phyloP scores from a whole-genome alignment of 2,888 invertebrate genomes.

The Omphaloscelis lunosa region DNA sequence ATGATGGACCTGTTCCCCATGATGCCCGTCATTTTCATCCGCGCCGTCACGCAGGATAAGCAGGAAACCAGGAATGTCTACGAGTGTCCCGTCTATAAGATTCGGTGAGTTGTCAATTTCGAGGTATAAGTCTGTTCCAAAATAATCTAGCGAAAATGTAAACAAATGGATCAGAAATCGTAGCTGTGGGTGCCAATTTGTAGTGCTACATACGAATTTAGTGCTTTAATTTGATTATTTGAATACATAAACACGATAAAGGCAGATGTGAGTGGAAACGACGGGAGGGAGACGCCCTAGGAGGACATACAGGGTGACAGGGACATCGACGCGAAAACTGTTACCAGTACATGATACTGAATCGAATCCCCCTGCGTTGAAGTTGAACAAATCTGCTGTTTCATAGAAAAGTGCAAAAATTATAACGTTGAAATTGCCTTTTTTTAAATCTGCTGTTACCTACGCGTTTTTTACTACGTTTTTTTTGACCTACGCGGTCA shows the following conservation, averaged over 20 bases:
- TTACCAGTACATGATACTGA: too few relatives aligned
- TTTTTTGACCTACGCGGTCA: too few relatives aligned
- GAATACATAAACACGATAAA: neutral
- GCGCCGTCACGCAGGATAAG: conserved; percentile 96
- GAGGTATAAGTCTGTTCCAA: neutral
- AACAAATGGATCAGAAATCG: neutral
- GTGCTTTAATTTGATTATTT: neutral
- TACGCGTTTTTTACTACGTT: too few relatives aligned
- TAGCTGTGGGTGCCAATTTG: neutral
- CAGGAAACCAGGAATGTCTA: conserved; percentile 96
- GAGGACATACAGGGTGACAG: too few relatives aligned
- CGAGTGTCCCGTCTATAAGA: conserved; percentile 98
- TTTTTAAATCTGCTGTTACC: too few relatives aligned
- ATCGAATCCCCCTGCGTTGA: too few relatives aligned
- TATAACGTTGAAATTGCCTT: too few relatives aligned
- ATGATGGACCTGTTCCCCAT: conserved; percentile 97
- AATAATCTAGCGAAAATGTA: neutral
- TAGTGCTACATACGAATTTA: neutral
- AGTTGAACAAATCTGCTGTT: too few relatives aligned
- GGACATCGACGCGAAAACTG: too few relatives aligned
- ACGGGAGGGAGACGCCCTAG: too few relatives aligned
- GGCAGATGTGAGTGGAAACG: too few relatives aligned
- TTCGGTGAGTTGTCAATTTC: conserved; percentile 87
- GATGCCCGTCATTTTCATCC: conserved; percentile 97
- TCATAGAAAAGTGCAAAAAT: too few relatives aligned